These are phyloP conservation scores for Leptopilina drosophilae DNA, from an alignment of 2,888 invertebrate genomes.

Conservation along the genomic window DNA sequence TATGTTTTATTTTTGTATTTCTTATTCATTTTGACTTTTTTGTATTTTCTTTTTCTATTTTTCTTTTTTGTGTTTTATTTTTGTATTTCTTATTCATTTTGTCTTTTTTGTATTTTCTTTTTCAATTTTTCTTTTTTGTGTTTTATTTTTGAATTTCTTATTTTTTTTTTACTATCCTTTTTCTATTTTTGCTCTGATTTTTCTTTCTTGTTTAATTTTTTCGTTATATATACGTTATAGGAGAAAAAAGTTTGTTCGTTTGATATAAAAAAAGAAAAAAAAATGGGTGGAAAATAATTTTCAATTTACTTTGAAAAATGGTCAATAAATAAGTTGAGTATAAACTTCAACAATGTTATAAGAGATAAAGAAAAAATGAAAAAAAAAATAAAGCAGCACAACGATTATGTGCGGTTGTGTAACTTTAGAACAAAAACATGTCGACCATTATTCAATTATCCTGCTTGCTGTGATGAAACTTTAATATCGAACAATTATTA, in stretches of 20 bases:
- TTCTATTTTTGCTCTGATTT: too few species aligned
- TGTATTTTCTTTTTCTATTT: too few species aligned
- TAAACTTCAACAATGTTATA: constrained; percentile 25
- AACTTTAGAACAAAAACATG: constrained; percentile 35
- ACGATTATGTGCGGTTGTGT: constrained; percentile 28
- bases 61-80: too few species aligned
- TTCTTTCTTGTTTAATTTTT: not conserved
- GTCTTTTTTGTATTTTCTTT: too few species aligned
- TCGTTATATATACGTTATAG: too few species aligned
- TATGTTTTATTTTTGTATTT: too few species aligned
- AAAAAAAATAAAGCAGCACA: constrained; percentile 14
- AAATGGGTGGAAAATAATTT: not conserved
- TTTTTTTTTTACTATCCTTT: too few species aligned
- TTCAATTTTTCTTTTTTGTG: too few species aligned
- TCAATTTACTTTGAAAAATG: constrained; percentile 3
- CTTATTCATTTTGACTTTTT: too few species aligned
- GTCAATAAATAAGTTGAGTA: constrained; percentile 7
- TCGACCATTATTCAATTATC: constrained; percentile 43
- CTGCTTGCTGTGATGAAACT: constrained; percentile 34
- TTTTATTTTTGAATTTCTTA: too few species aligned
- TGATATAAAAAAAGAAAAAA: not conserved
- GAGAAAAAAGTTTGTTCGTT: not conserved
- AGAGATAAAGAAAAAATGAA: constrained; percentile 1
- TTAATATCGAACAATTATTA: constrained; percentile 43
- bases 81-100: too few species aligned